These are phyloP conservation scores for Tetrapedia diversipes DNA, from an alignment of 2,888 invertebrate genomes.

Conservation along the genomic window DNA sequence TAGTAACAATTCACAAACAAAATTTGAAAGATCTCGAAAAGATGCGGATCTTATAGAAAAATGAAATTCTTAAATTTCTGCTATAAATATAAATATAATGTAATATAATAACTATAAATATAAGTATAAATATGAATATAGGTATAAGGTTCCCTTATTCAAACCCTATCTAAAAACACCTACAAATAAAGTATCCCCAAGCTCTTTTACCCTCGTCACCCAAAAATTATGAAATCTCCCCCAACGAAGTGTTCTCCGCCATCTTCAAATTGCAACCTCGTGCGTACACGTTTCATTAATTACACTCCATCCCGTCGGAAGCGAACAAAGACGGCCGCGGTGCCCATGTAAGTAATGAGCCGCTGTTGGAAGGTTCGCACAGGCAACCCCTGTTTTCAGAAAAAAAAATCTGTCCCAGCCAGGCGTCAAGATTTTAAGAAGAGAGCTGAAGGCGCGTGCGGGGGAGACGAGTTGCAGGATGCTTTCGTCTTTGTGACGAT, in stretches of 20 bases:
- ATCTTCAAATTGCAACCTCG: conserved; percentile 4
- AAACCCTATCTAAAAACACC: too few species aligned
- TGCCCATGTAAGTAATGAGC: conserved; percentile 24
- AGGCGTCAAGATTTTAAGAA: conserved; percentile 48
- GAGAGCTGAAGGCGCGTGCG: conserved; percentile 49
- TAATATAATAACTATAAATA: too few species aligned
- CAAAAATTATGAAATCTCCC: neutral
- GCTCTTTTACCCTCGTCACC: neutral
- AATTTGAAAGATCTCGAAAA: too few species aligned
- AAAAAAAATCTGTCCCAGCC: conserved; percentile 43
- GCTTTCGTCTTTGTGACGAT: conserved; percentile 14
- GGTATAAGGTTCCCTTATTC: too few species aligned
- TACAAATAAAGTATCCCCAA: too few species aligned
- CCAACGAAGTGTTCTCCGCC: neutral
- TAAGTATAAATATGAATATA: too few species aligned
- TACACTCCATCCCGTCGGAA: neutral
- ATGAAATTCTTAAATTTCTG: too few species aligned
- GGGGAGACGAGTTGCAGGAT: conserved; percentile 22
- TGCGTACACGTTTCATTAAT: conserved; percentile 4
- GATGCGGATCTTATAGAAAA: too few species aligned
- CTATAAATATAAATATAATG: too few species aligned
- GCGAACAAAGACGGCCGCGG: neutral
- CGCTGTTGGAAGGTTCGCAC: conserved; percentile 25
- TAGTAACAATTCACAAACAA: too few species aligned
- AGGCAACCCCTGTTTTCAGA: conserved; percentile 15